Evolutionary conservation across 2,797 vertebrate species (phyloP), one percentile per base, ranked within the genome.

Genomic region (Spea hammondii): DNA sequence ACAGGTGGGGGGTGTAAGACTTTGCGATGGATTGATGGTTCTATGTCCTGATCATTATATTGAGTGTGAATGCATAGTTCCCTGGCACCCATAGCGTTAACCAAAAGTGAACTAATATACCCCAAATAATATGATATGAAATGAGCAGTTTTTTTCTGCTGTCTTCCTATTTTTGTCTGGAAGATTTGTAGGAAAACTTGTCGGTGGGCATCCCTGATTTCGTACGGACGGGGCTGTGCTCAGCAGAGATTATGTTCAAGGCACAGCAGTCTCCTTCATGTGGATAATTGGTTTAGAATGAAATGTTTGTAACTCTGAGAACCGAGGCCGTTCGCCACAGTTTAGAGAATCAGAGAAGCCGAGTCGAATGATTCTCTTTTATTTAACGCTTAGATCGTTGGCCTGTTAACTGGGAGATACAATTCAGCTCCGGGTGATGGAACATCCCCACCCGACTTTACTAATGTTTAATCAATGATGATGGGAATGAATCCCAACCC

Each of bases 261-360:
- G 79, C 62, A 12, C 51, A 67, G 62, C 4, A 4, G 6, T 53
- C 47, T 70, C 51, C 51, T 81, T 55, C 72, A 64, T 81, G 62
- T 70, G 46, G 53, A 72, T 72, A 81, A 81, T 77, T 81, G 79
- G 79, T 81, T 81, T 81, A 65, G 79, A 76, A 74, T 76, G n/a
- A 81, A 81, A 77, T 67, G 32, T 72, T 71, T 60, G 74, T 72
- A 46, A 72, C 47, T 10, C 60, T 46, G 74, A 54, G 68, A 66
- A 47, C 17, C 12, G 60, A 76, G 13, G 68, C 13, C 53, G 8
- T 50, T 44, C 50, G 65, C 17, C 47, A 46, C 57, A 55, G 65
- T 65, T 69, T 72, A 54, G 65, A 32, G 65, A 54, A 70, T 51
- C 53, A 57, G 73, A 67, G 17, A 14, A 60, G 50, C 73, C 7